Percentiles rank a stretch among this genome's conserved stretches.
phyloP scores from a whole-genome alignment of 2,888 invertebrate species.

The Sarcophaga caerulescens region DNA sequence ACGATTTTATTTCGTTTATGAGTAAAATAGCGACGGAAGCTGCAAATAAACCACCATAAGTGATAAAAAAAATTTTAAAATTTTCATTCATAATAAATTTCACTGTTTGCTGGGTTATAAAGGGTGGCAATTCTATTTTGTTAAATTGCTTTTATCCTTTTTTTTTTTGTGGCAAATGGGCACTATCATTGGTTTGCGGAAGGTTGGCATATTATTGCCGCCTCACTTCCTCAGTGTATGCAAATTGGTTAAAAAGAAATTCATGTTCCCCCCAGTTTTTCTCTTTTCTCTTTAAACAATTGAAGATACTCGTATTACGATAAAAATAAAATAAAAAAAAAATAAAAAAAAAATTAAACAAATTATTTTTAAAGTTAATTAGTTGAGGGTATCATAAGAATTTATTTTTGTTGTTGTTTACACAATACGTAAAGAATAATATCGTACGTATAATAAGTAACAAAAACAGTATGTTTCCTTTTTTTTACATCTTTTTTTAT shows the following conservation, averaged over 20 bases:
- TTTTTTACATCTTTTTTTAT: background rate
- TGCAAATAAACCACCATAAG: background rate
- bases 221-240: slow-evolving; percentile 61
- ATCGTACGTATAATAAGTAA: background rate
- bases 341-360: too few relatives aligned
- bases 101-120: background rate
- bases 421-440: background rate
- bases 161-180: slow-evolving; percentile 49
- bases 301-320: too few relatives aligned
- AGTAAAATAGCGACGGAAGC: background rate
- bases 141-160: slow-evolving; percentile 21
- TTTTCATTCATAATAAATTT: background rate
- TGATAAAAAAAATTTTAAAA: too few relatives aligned
- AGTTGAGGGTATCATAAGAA: slow-evolving; percentile 49
- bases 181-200: slow-evolving; percentile 48
- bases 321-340: too few relatives aligned
- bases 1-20: too few relatives aligned
- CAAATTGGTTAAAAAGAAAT: slow-evolving; percentile 52
- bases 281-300: slow-evolving; percentile 9
- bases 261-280: background rate
- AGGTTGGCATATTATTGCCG: slow-evolving; percentile 60
- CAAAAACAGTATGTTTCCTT: background rate
- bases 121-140: background rate
- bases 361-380: slow-evolving; percentile 57
- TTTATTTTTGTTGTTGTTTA: slow-evolving; percentile 35